Evolutionary conservation across 2,113 vertebrate genomes (phyloP).

Genomic region (Galbula dea): DNA sequence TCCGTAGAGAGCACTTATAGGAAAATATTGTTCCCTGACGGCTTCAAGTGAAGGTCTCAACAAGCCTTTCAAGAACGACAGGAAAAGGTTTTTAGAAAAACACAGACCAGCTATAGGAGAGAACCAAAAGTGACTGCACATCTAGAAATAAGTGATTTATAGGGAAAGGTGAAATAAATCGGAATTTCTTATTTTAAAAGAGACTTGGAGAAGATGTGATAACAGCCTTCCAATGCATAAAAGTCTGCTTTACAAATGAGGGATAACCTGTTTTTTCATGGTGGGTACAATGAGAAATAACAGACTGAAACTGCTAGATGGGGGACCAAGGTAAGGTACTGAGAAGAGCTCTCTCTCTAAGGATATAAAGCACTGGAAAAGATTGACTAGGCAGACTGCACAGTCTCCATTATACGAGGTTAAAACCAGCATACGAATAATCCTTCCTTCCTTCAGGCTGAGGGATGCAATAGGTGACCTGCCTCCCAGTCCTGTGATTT

Average conservation of each 20-base stretch:
- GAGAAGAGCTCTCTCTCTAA: background rate
- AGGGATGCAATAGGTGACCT: background rate
- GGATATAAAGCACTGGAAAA: background rate
- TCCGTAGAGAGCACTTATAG: constrained; percentile 5
- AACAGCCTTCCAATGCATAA: background rate
- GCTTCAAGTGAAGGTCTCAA: background rate
- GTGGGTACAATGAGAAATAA: constrained; percentile 6
- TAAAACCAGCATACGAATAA: background rate
- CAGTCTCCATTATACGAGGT: background rate
- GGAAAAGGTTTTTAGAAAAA: constrained; percentile 14
- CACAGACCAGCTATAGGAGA: background rate
- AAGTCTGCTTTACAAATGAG: background rate
- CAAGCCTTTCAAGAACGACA: background rate
- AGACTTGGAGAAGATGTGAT: background rate
- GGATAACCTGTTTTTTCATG: background rate
- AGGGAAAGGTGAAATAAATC: background rate
- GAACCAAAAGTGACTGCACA: background rate
- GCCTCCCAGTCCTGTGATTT: background rate
- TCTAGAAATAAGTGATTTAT: background rate
- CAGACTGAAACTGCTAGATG: background rate
- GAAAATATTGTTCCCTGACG: constrained; percentile 11
- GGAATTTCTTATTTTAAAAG: background rate
- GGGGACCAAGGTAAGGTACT: background rate
- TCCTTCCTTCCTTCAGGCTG: background rate
- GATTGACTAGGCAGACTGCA: background rate